These are phyloP conservation scores for Semotilus atromaculatus DNA, from an alignment of 2,797 vertebrate species.

Conservation along the genomic window DNA sequence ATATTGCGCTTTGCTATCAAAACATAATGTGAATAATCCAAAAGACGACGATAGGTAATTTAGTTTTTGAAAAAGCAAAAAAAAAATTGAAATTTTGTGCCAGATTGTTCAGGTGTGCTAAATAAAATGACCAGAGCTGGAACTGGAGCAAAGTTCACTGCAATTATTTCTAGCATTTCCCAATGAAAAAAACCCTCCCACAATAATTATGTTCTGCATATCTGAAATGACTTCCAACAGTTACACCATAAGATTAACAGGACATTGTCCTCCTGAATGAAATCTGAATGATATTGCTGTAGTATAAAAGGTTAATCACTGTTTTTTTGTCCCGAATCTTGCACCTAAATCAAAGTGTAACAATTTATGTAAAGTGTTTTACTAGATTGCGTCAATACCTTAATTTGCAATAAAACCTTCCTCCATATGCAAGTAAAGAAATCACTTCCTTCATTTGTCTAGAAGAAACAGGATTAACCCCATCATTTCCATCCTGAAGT, in stretches of 20 bases:
- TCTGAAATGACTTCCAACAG: background rate
- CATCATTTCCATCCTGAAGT: slow-evolving; percentile 39
- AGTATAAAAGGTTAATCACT: background rate
- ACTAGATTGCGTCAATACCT: background rate
- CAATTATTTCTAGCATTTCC: background rate
- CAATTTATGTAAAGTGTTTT: background rate
- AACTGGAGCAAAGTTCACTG: slow-evolving; percentile 2
- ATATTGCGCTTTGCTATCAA: background rate
- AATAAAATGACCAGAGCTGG: background rate
- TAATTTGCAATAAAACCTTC: slow-evolving; percentile 23
- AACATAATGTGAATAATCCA: background rate
- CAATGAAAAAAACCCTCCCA: background rate
- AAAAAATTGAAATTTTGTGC: background rate
- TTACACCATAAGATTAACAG: background rate
- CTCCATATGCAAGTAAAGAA: background rate
- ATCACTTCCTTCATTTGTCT: slow-evolving; percentile 18
- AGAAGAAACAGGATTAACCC: slow-evolving; percentile 1
- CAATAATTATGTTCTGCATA: background rate
- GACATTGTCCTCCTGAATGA: slow-evolving; percentile 6
- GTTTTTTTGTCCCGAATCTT: background rate
- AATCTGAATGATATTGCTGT: background rate
- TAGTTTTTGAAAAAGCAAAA: too few relatives aligned
- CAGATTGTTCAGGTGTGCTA: background rate
- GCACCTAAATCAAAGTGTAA: background rate
- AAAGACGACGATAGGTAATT: too few relatives aligned